Conservation (phyloP, 2,888 invertebrate species). For the Yponomeuta sedellus region DNA sequence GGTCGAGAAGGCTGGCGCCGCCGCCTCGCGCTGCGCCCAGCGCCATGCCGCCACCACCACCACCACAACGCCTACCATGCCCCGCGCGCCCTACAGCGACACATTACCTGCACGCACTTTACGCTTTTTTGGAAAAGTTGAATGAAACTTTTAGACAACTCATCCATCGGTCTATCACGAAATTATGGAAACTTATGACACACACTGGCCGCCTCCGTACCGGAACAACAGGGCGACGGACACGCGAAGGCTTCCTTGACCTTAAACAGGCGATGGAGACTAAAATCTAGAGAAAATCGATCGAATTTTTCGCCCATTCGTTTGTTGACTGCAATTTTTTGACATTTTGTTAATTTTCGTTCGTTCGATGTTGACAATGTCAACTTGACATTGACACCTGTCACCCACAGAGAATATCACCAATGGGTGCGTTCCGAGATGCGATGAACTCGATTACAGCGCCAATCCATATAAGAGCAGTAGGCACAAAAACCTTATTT, state of each 20-base stretch:
- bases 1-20: constrained; percentile 85
- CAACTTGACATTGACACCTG: neutral
- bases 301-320: constrained; percentile 3
- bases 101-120: neutral
- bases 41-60: constrained; percentile 39
- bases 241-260: constrained; percentile 11
- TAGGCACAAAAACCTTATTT: no score
- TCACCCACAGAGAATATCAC: no score
- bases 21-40: constrained; percentile 58
- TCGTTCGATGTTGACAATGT: no score
- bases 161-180: neutral
- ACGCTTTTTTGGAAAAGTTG: neutral
- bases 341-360: no score
- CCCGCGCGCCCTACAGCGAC: neutral
- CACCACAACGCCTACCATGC: neutral
- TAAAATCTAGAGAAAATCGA: constrained; percentile 14
- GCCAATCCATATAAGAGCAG: no score
- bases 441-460: no score
- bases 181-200: neutral
- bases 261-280: neutral
- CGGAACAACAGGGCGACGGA: neutral
- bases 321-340: constrained; percentile 15
- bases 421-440: no score
- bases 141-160: neutral
- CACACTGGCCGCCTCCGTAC: neutral